These are phyloP conservation scores for Euura saliciscinereae DNA, from an alignment of 1,140 invertebrate genomes.

Conservation along the genomic window DNA sequence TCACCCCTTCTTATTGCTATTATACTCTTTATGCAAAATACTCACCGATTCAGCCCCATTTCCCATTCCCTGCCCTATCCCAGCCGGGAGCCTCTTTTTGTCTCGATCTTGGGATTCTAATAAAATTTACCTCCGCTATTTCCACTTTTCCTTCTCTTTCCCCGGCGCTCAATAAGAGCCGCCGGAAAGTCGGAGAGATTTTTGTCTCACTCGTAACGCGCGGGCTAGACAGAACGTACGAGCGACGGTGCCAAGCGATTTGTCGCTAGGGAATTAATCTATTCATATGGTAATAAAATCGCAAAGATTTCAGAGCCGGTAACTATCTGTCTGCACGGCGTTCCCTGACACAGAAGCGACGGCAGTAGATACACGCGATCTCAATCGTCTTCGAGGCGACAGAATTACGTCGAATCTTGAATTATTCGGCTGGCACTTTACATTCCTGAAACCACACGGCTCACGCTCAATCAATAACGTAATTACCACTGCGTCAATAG, in stretches of 20 bases:
- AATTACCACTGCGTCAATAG: too few relatives aligned
- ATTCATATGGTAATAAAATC: too few relatives aligned
- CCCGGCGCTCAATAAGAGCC: background rate
- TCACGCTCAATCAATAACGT: too few relatives aligned
- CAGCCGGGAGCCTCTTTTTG: conserved; percentile 22
- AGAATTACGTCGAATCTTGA: too few relatives aligned
- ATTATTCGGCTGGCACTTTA: too few relatives aligned
- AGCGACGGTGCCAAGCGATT: background rate
- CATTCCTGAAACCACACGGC: too few relatives aligned
- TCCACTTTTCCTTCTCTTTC: background rate
- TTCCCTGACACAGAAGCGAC: background rate
- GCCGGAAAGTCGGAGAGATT: too few relatives aligned
- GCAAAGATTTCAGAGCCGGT: too few relatives aligned
- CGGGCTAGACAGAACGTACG: too few relatives aligned
- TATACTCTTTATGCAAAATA: conserved; percentile 26
- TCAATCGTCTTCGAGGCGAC: too few relatives aligned
- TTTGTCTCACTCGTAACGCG: too few relatives aligned
- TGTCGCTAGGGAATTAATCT: conserved; percentile 1
- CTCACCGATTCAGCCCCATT: conserved; percentile 16
- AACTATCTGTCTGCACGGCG: background rate
- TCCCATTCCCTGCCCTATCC: background rate
- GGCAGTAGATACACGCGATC: too few relatives aligned
- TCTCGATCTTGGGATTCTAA: conserved; percentile 1
- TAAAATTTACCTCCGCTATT: background rate
- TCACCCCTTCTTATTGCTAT: conserved; percentile 26